Percentiles rank a stretch among this genome's conserved stretches.
phyloP scores from a whole-genome alignment of 2,888 invertebrate genomes.

The Melikaiella ostensackeni region DNA sequence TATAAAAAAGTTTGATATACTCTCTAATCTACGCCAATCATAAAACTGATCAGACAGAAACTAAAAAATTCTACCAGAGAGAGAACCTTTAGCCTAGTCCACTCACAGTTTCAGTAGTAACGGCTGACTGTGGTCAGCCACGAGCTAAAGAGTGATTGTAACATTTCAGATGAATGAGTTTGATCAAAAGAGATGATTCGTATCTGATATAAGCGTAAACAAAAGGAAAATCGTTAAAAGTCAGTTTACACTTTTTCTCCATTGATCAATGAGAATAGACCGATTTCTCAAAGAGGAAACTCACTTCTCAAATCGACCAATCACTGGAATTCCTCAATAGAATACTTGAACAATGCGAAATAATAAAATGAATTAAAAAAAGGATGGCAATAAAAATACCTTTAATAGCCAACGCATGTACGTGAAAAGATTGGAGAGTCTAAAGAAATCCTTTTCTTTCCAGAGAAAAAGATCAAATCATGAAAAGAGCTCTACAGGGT shows the following conservation, averaged over 20 bases:
- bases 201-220: constrained; percentile 30
- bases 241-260: constrained; percentile 1
- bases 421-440: not conserved
- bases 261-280: constrained; percentile 24
- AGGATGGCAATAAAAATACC: not conserved
- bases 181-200: constrained; percentile 23
- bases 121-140: constrained; percentile 19
- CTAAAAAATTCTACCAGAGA: not conserved
- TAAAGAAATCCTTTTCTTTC: constrained; percentile 22
- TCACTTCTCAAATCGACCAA: constrained; percentile 32
- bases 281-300: not conserved
- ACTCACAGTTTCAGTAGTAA: constrained; percentile 29
- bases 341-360: constrained; percentile 3
- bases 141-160: not conserved
- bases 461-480: constrained; percentile 30
- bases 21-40: not conserved
- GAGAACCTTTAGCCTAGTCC: constrained; percentile 3
- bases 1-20: not conserved
- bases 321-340: constrained; percentile 4
- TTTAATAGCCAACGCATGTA: constrained; percentile 28
- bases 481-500: too few relatives aligned
- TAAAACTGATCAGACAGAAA: not conserved
- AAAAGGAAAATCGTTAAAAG: not conserved
- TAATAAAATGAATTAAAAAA: constrained; percentile 8
- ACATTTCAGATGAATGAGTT: constrained; percentile 25